A percentile compares a stretch with the other conserved stretches of the same genome.
These are phyloP conservation scores for Alectura lathami DNA, from an alignment of 2,113 vertebrate genomes.

Conservation along the genomic window DNA sequence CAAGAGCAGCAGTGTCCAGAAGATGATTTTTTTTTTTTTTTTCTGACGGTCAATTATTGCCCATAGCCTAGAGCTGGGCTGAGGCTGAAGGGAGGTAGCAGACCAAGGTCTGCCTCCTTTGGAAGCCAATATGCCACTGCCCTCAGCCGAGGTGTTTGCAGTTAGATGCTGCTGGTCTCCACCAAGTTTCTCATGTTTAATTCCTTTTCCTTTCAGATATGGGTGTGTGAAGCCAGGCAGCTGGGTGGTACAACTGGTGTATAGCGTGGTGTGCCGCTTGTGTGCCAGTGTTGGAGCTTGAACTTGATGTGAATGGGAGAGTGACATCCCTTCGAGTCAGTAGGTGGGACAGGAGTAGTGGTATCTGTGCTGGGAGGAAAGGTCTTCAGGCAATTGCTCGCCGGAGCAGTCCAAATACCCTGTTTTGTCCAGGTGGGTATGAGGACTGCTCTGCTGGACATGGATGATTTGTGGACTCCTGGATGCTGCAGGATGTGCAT, in stretches of 20 bases:
- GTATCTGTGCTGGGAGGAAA: not conserved
- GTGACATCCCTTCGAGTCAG: not conserved
- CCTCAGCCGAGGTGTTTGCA: not conserved
- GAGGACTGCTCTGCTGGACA: not conserved
- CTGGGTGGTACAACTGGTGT: not conserved
- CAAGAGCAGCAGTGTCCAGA: not conserved
- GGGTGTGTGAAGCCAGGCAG: rapidly evolving
- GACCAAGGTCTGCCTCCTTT: not conserved
- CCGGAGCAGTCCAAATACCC: not conserved
- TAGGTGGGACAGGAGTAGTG: not conserved
- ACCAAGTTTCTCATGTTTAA: not conserved
- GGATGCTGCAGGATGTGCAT: not conserved
- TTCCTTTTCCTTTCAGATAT: not conserved
- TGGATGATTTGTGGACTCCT: not conserved
- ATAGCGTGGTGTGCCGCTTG: not conserved
- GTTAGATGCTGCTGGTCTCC: not conserved
- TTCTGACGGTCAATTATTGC: not conserved
- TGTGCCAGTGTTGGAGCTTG: not conserved
- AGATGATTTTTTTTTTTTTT: not conserved
- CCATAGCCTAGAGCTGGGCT: not conserved
- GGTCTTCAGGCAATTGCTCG: not conserved
- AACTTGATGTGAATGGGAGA: not conserved
- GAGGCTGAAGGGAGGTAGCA: not conserved
- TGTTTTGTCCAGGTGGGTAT: not conserved
- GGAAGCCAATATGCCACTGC: not conserved